phyloP scores from a whole-genome alignment of 2,113 vertebrate genomes.

The Zosterops pallidus region DNA sequence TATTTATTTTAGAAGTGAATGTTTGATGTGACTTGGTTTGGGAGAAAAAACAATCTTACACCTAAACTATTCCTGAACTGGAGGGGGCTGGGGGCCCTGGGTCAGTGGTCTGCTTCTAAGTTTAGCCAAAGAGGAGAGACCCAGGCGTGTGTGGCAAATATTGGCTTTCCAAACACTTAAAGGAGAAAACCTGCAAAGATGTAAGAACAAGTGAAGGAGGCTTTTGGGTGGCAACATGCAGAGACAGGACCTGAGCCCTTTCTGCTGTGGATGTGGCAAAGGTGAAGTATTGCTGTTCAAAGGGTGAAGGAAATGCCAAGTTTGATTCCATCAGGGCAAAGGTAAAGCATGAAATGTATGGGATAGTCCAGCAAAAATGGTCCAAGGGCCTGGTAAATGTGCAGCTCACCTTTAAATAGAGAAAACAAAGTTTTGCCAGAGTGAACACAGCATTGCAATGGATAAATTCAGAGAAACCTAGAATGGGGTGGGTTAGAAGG shows the following conservation, averaged over 20 bases:
- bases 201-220: background rate
- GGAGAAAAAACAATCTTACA: background rate
- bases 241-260: background rate
- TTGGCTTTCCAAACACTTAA: background rate
- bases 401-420: background rate
- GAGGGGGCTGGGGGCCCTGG: background rate
- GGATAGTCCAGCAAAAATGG: background rate
- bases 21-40: background rate
- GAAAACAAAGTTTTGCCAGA: background rate
- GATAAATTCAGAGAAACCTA: background rate
- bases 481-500: background rate
- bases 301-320: background rate
- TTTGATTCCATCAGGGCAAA: background rate
- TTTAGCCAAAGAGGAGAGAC: background rate
- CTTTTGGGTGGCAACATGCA: background rate
- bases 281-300: background rate
- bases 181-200: background rate
- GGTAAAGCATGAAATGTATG: background rate
- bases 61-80: background rate
- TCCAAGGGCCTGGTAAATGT: background rate
- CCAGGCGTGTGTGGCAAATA: fast-evolving
- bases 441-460: background rate
- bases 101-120: background rate
- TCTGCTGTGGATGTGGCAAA: background rate
- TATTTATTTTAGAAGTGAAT: background rate